Percentiles rank a stretch among this genome's conserved stretches.
Conservation (phyloP, 2,888 invertebrate genomes). For the Pristionchus arcanus region DNA sequence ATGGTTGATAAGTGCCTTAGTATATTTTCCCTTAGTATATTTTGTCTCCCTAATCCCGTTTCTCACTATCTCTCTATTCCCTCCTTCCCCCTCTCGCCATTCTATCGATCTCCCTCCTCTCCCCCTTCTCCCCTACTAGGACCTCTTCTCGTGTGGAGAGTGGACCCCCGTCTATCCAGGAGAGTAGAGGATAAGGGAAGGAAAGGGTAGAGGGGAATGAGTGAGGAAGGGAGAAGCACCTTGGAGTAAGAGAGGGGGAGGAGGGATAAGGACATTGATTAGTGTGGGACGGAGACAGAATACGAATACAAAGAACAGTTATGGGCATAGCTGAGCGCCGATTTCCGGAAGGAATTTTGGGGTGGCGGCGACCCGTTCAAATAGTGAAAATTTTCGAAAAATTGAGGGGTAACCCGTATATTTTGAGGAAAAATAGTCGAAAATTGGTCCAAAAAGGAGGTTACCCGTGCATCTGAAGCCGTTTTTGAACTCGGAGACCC, state of each 20-base stretch:
- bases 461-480: too few species aligned
- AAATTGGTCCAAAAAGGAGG: too few species aligned
- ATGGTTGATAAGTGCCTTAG: background rate
- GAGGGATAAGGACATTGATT: slow-evolving; percentile 28
- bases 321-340: too few species aligned
- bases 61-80: slow-evolving; percentile 1
- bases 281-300: slow-evolving; percentile 9
- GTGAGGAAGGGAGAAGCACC: slow-evolving; percentile 40
- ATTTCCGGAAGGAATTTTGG: too few species aligned
- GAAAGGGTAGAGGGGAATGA: background rate
- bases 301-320: background rate
- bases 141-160: slow-evolving; percentile 14
- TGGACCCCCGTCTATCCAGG: slow-evolving; percentile 27
- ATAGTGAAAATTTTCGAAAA: too few species aligned
- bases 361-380: too few species aligned
- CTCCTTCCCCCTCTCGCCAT: background rate
- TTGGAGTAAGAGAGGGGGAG: background rate
- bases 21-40: background rate
- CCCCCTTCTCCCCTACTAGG: slow-evolving; percentile 10
- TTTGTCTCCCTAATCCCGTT: slow-evolving; percentile 33
- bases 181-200: slow-evolving; percentile 16
- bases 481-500: too few species aligned
- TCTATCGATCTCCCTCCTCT: slow-evolving; percentile 43
- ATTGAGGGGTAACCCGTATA: too few species aligned
- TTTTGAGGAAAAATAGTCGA: too few species aligned